phyloP scores from a whole-genome alignment of 1,140 invertebrate species.

The Neuroterus valhalla region DNA sequence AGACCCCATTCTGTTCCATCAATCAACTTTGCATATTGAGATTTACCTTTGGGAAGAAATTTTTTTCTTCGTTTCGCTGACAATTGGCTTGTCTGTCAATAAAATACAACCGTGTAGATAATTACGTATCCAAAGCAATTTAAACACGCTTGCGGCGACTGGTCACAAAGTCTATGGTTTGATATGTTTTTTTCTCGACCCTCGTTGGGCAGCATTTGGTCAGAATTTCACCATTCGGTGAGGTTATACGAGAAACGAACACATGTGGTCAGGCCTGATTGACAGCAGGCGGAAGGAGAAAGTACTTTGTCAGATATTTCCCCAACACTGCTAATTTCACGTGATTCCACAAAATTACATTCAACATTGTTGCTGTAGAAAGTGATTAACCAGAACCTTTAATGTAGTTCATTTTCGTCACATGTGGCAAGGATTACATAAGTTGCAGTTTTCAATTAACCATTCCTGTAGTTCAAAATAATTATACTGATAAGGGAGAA shows the following conservation, averaged over 20 bases:
- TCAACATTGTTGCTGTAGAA: not conserved
- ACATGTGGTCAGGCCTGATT: conserved; percentile 20
- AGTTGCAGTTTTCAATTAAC: conserved; percentile 6
- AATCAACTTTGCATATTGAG: no score
- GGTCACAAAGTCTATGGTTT: conserved; percentile 2
- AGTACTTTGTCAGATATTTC: conserved; percentile 41
- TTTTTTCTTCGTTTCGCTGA: no score
- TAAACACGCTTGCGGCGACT: not conserved
- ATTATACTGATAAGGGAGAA: no score
- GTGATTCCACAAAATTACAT: not conserved
- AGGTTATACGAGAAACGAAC: conserved; percentile 14
- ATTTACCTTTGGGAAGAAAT: no score
- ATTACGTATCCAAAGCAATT: not conserved
- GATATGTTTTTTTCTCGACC: not conserved
- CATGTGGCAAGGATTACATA: not conserved
- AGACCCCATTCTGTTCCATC: no score
- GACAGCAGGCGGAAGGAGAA: conserved; percentile 34
- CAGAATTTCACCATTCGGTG: conserved; percentile 18
- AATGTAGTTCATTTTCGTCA: not conserved
- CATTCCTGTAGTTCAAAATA: not conserved
- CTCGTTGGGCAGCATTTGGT: conserved; percentile 20
- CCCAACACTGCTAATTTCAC: conserved; percentile 36
- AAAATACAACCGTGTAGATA: no score
- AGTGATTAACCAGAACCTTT: not conserved
- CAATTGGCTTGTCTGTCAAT: no score